Base-by-base conservation (phyloP, 1,140 invertebrate species). In the Sipha flava region DNA sequence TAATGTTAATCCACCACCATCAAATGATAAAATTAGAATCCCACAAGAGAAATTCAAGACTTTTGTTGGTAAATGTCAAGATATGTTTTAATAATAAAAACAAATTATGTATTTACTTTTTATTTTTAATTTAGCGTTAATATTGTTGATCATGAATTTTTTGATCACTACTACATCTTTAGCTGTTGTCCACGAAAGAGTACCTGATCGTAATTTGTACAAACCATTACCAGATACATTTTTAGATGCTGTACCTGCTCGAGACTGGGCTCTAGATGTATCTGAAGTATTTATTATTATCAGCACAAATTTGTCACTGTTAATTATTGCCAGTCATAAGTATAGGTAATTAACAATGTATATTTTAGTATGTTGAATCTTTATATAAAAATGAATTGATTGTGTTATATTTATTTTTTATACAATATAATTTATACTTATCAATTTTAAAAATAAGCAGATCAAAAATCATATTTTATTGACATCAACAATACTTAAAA, bases 251-350 rank as follows among this genome's bases (percentile, higher is more conserved):
- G 86, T 95, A 49, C 86, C 86, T 68, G 88, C 89, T 66, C 90
- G 92, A 83, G 54, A 79, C 16, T 94, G 92, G 93, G 93, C 91
- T n/a, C 88, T 96, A 21, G 88, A 90, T 84, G 90, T 94, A 21
- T 94, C 93, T 18, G 94, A 96, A 87, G 90, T 94, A 84, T 88
- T 95, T 81, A 95, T 96, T 82, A 93, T 95, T 87, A 86, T 94
- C 83, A 90, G 90, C 72, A 91, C 91, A 45, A 91, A 90, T 83
- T 88, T 90, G 40, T 90, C 91, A 72, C 88, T 93, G 86, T 82
- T 94, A 81, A 88, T 94, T 81, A 88, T 95, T 72, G 86, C 94
- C 82, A 90, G 95, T 85, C 94, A 95, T 87, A 94, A 92, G 84
- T 92, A 95, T 86, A 90, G 94, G 88, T 92, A 86, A 80, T 64